A percentile compares a stretch with the other conserved stretches of the same genome.
phyloP scores from a whole-genome alignment of 2,113 vertebrate genomes.

The Apeltes quadracus region DNA sequence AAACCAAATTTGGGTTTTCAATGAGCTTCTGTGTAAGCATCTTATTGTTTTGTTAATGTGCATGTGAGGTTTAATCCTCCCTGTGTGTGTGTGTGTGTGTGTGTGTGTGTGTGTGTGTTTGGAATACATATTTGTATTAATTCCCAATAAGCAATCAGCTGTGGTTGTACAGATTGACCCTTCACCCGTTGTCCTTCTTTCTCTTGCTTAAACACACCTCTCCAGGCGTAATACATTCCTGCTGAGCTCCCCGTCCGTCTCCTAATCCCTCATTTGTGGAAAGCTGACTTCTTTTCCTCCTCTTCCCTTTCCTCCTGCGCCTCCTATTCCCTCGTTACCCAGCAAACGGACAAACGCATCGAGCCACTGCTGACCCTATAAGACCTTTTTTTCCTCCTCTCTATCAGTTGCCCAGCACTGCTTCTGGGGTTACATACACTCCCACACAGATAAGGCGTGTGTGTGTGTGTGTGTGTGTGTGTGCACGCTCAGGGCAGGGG shows the following conservation, averaged over 20 bases:
- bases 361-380: constrained; percentile 55
- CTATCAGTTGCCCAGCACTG: constrained; percentile 50
- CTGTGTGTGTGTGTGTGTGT: background rate
- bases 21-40: constrained; percentile 14
- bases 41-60: background rate
- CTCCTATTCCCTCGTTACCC: constrained; percentile 51
- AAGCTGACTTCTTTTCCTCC: constrained; percentile 29
- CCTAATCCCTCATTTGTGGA: constrained; percentile 51
- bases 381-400: constrained; percentile 57
- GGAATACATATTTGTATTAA: background rate
- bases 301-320: constrained; percentile 33
- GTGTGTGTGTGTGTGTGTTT: constrained; percentile 8
- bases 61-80: constrained; percentile 11
- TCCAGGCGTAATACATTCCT: constrained; percentile 54
- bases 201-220: constrained; percentile 38
- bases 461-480: constrained; percentile 5
- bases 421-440: constrained; percentile 24
- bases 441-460: constrained; percentile 41
- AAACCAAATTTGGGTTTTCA: constrained; percentile 6
- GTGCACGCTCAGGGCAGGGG: constrained; percentile 53
- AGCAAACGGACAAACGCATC: constrained; percentile 49
- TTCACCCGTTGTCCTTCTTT: constrained; percentile 36
- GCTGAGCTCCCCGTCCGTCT: constrained; percentile 46
- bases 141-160: constrained; percentile 25
- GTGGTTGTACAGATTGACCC: constrained; percentile 34